Evolutionary conservation across 2,113 vertebrate species (phyloP).

Genomic region (Ahaetulla prasina): DNA sequence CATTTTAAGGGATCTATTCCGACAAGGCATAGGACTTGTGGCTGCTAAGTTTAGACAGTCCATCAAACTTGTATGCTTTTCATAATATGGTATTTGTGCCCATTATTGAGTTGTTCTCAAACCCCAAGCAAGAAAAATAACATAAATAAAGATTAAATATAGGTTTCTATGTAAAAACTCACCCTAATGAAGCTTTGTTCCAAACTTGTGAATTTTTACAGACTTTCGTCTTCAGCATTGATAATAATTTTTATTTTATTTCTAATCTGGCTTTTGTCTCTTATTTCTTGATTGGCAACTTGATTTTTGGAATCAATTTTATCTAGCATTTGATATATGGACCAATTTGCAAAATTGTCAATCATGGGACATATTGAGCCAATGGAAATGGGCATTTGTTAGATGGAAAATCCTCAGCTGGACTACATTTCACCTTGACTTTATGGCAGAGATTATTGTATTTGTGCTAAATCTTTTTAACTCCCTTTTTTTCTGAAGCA

Average conservation of each 20-base stretch:
- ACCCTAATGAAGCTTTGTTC: neutral
- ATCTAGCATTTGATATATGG: neutral
- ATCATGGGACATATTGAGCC: neutral
- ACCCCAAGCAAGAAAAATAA: neutral
- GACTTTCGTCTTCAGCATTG: neutral
- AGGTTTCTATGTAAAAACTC: neutral
- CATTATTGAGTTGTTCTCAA: neutral
- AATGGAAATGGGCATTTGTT: neutral
- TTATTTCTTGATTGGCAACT: neutral
- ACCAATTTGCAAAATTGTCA: neutral
- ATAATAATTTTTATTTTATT: neutral
- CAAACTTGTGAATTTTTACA: neutral
- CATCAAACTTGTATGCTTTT: neutral
- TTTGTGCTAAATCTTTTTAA: neutral
- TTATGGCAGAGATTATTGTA: neutral
- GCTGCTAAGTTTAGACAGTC: neutral
- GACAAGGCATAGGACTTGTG: neutral
- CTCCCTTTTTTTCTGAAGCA: neutral
- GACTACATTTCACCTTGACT: neutral
- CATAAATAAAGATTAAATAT: neutral
- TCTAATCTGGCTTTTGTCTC: neutral
- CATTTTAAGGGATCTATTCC: neutral
- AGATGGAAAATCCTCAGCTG: neutral
- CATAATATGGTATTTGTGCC: neutral
- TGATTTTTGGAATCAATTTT: neutral